These are phyloP conservation scores for Oreochromis niloticus DNA, from an alignment of 2,113 vertebrate genomes.

Conservation along the genomic window DNA sequence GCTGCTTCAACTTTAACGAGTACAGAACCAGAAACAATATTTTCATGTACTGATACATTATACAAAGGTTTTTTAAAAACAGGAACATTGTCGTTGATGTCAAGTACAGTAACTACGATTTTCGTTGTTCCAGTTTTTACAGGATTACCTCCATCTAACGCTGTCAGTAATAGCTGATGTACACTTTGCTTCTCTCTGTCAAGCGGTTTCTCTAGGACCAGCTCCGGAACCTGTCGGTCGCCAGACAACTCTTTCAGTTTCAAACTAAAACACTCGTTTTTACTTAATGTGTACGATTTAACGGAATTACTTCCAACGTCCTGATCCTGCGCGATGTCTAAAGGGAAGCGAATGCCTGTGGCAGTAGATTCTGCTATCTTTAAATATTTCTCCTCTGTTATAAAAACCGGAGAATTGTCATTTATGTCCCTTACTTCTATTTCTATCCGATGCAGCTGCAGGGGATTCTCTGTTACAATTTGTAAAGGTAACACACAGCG, in stretches of 20 bases:
- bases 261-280: slow-evolving; percentile 60
- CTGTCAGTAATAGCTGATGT: slow-evolving; percentile 58
- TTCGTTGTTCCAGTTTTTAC: slow-evolving; percentile 45
- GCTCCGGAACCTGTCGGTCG: slow-evolving; percentile 50
- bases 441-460: not conserved
- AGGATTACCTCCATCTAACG: slow-evolving; percentile 64
- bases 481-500: not conserved
- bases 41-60: slow-evolving; percentile 75
- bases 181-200: slow-evolving; percentile 61
- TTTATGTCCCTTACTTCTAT: not conserved
- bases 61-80: slow-evolving; percentile 74
- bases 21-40: slow-evolving; percentile 57
- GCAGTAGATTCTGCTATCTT: slow-evolving; percentile 70
- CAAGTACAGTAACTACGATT: slow-evolving; percentile 61
- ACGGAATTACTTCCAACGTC: slow-evolving; percentile 64
- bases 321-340: slow-evolving; percentile 58
- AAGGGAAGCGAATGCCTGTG: slow-evolving; percentile 59
- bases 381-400: slow-evolving; percentile 68
- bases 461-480: not conserved
- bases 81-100: slow-evolving; percentile 84
- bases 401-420: slow-evolving; percentile 22
- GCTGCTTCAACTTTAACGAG: slow-evolving; percentile 72
- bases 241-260: slow-evolving; percentile 53
- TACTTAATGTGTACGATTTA: slow-evolving; percentile 50
- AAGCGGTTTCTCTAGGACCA: slow-evolving; percentile 62